phyloP scores from a whole-genome alignment of 2,888 invertebrate species.

The Patella depressa region DNA sequence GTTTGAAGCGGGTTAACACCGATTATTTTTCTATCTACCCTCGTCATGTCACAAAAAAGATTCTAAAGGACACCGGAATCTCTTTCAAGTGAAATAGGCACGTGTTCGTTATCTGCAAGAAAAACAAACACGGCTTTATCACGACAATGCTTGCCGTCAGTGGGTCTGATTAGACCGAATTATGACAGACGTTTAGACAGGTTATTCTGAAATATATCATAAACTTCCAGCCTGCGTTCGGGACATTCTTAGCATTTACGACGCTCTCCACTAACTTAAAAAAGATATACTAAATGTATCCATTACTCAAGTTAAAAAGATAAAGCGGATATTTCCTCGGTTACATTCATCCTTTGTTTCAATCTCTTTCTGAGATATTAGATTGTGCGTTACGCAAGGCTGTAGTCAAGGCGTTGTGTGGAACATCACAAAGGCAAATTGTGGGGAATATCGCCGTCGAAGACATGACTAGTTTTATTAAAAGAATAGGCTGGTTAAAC shows the following conservation, averaged over 20 bases:
- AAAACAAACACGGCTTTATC: slow-evolving; percentile 5
- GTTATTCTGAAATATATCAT: slow-evolving; percentile 4
- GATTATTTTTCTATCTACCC: slow-evolving; percentile 10
- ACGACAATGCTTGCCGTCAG: slow-evolving; percentile 10
- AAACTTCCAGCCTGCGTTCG: slow-evolving; percentile 1
- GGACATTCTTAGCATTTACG: not conserved
- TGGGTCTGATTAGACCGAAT: slow-evolving; percentile 9
- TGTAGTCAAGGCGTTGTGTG: not conserved
- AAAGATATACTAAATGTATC: slow-evolving; percentile 9
- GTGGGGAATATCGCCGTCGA: not conserved
- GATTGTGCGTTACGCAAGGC: not conserved
- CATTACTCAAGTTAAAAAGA: not conserved
- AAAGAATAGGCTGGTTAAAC: slow-evolving; percentile 2
- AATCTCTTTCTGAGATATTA: not conserved
- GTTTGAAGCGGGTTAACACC: slow-evolving; percentile 1
- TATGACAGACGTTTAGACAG: not conserved
- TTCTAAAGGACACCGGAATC: slow-evolving; percentile 9
- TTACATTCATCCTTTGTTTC: slow-evolving; percentile 7
- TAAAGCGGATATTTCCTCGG: not conserved
- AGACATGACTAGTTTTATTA: not conserved
- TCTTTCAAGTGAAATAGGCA: slow-evolving; percentile 9
- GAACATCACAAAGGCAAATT: not conserved
- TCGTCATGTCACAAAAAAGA: slow-evolving; percentile 11
- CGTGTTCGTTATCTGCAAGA: slow-evolving; percentile 5
- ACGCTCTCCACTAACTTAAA: slow-evolving; percentile 7